Evolutionary conservation across 2,113 vertebrate genomes (phyloP).

Genomic region (Gobius niger): DNA sequence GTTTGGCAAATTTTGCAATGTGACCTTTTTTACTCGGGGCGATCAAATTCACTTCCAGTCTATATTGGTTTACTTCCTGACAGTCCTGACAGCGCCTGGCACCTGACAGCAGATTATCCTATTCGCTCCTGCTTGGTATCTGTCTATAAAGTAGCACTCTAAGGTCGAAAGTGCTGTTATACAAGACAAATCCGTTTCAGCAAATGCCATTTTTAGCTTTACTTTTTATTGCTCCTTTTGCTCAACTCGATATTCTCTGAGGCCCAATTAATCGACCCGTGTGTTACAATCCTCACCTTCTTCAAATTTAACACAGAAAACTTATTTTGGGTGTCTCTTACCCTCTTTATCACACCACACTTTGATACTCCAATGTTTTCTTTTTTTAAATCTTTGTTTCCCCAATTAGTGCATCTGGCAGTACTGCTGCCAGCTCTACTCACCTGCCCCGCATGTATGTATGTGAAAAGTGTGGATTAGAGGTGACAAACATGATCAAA

Average conservation of each 20-base stretch:
- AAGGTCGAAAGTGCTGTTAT: background rate
- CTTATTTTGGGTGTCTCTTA: background rate
- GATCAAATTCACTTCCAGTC: background rate
- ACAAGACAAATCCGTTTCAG: background rate
- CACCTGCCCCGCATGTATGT: background rate
- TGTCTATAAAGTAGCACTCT: background rate
- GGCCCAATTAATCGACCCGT: background rate
- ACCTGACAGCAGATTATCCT: background rate
- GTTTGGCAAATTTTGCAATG: background rate
- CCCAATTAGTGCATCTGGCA: slow-evolving; percentile 8
- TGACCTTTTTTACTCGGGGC: background rate
- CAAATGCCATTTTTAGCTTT: background rate
- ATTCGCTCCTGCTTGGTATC: background rate
- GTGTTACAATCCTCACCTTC: background rate
- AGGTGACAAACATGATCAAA: slow-evolving; percentile 29
- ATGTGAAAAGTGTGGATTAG: slow-evolving; percentile 23
- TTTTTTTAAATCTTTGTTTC: slow-evolving; percentile 10
- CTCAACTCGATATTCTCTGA: background rate
- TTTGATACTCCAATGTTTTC: background rate
- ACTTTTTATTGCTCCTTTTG: background rate
- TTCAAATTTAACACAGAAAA: background rate
- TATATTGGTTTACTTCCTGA: background rate
- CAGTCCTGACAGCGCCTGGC: background rate
- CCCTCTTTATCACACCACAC: background rate
- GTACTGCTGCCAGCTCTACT: background rate